Evolutionary conservation across 2,113 vertebrate species (phyloP).

Genomic region (Myotis davidii): DNA sequence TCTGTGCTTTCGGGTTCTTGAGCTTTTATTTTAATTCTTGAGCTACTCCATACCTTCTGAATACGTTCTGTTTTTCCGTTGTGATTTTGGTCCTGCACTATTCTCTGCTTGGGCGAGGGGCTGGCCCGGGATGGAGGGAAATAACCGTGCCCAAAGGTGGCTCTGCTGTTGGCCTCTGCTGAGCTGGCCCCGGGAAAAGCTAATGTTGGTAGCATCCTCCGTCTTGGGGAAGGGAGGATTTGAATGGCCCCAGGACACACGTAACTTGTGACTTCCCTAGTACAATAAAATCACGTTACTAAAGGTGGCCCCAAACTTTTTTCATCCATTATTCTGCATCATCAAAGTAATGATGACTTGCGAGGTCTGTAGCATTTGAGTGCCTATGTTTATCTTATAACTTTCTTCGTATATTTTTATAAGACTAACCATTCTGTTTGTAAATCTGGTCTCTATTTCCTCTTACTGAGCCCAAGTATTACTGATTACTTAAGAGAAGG

Average conservation of each 20-base stretch:
- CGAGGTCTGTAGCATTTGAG: background rate
- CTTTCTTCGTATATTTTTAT: background rate
- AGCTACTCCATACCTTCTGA: background rate
- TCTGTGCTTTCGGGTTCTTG: background rate
- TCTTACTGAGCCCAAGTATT: background rate
- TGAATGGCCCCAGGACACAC: background rate
- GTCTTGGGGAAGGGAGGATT: background rate
- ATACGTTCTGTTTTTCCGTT: background rate
- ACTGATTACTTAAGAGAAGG: background rate
- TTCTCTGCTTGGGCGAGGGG: background rate
- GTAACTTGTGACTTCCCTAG: background rate
- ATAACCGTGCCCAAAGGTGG: rapidly evolving
- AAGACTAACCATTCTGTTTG: background rate
- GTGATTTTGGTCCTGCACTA: background rate
- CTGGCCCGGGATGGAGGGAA: background rate
- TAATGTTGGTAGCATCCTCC: background rate
- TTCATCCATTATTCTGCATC: background rate
- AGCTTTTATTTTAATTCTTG: background rate
- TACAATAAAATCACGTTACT: background rate
- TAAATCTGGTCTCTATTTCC: background rate
- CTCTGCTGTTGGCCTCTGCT: background rate
- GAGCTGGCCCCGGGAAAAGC: background rate
- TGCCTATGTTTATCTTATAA: background rate
- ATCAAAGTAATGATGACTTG: background rate
- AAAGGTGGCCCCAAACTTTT: background rate